A percentile compares a stretch with the other conserved stretches of the same genome.
Conservation (phyloP, 2,888 invertebrate species). For the Phoenoteleia sp. region DNA sequence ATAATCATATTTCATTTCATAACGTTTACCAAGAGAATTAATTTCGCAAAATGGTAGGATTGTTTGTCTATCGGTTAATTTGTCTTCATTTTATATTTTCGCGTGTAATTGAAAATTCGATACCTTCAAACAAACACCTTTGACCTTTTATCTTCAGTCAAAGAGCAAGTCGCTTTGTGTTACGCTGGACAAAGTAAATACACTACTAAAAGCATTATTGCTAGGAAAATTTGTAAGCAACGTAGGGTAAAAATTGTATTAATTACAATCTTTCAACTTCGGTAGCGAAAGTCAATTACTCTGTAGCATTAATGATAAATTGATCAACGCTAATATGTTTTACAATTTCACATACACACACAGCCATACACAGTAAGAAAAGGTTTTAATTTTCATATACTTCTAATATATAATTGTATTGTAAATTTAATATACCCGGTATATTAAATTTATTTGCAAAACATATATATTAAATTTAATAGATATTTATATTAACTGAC, state of each 20-base stretch:
- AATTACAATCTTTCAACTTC: too few species aligned
- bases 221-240: slow-evolving; percentile 36
- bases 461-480: too few species aligned
- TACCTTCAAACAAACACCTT: slow-evolving; percentile 63
- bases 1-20: slow-evolving; percentile 30
- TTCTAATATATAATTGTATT: too few species aligned
- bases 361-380: too few species aligned
- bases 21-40: slow-evolving; percentile 28
- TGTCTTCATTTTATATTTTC: slow-evolving; percentile 45
- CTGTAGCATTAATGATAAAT: too few species aligned
- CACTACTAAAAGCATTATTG: slow-evolving; percentile 57
- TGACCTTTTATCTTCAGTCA: slow-evolving; percentile 42
- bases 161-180: slow-evolving; percentile 40
- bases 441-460: not conserved
- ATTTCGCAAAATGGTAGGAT: slow-evolving; percentile 24
- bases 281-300: too few species aligned
- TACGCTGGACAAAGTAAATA: slow-evolving; percentile 33
- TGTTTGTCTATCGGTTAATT: slow-evolving; percentile 34
- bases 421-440: too few species aligned
- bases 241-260: slow-evolving; percentile 19
- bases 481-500: too few species aligned
- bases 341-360: too few species aligned
- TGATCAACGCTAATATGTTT: too few species aligned
- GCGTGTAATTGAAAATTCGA: slow-evolving; percentile 62
- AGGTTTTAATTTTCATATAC: too few species aligned